Evolutionary conservation across 2,797 vertebrate species (phyloP).

Genomic region (Neoniphon sammara): DNA sequence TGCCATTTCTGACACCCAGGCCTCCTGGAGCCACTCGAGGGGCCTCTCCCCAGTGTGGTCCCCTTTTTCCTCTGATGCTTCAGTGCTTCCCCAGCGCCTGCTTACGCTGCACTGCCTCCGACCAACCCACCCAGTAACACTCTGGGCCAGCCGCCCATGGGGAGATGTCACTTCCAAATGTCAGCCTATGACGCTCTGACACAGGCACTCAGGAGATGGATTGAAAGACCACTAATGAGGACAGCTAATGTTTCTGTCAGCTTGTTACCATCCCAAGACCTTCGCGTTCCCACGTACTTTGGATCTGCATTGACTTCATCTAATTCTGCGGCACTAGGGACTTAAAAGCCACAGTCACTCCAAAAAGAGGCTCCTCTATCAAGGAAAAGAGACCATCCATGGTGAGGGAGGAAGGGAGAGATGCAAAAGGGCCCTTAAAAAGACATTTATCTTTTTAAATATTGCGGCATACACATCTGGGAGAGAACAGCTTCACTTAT

Average conservation of each 20-base stretch:
- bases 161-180: constrained; percentile 76
- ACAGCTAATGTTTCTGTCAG: constrained; percentile 53
- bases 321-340: constrained; percentile 8
- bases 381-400: constrained; percentile 27
- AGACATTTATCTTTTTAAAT: constrained; percentile 39
- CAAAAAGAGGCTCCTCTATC: constrained; percentile 40
- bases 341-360: constrained; percentile 28
- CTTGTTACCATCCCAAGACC: constrained; percentile 33
- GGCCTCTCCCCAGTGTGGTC: constrained; percentile 41
- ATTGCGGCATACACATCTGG: constrained; percentile 19
- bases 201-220: constrained; percentile 53
- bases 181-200: constrained; percentile 64
- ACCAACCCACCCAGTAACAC: constrained; percentile 46
- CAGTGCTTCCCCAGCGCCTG: constrained; percentile 49
- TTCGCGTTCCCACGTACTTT: background rate
- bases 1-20: constrained; percentile 63
- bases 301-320: background rate
- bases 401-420: background rate
- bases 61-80: constrained; percentile 49
- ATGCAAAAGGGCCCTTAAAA: constrained; percentile 11
- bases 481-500: constrained; percentile 20
- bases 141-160: constrained; percentile 55
- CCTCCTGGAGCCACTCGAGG: constrained; percentile 53
- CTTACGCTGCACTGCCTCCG: constrained; percentile 30
- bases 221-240: constrained; percentile 63